Percentiles rank a stretch among this genome's conserved stretches.
Conservation (phyloP, 2,797 vertebrate genomes). For the Galaxias olidus region DNA sequence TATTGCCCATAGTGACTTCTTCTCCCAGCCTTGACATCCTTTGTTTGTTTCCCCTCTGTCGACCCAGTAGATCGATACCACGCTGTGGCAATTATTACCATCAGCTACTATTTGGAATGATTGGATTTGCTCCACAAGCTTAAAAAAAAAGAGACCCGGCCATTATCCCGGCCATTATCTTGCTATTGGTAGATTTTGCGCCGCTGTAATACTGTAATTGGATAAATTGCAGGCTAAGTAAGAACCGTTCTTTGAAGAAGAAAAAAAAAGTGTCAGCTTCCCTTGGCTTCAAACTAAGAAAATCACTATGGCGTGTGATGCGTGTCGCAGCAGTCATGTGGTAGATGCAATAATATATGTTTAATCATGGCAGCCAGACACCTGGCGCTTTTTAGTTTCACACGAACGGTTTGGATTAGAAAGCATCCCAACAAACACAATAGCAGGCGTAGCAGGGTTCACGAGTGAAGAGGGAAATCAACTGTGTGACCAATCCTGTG, state of each 20-base stretch:
- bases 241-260: constrained; percentile 56
- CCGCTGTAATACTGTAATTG: constrained; percentile 72
- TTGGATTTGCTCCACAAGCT: constrained; percentile 70
- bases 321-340: constrained; percentile 32
- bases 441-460: constrained; percentile 6
- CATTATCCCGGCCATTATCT: constrained; percentile 64
- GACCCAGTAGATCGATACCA: constrained; percentile 67
- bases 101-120: constrained; percentile 71
- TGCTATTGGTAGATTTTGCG: constrained; percentile 58
- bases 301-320: constrained; percentile 63
- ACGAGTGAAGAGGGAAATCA: no score
- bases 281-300: constrained; percentile 50
- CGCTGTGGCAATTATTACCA: constrained; percentile 71
- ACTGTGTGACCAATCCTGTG: background rate
- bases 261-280: constrained; percentile 55
- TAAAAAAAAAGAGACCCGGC: constrained; percentile 66
- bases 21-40: constrained; percentile 35
- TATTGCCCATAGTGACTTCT: constrained; percentile 42
- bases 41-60: constrained; percentile 63
- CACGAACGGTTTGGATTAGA: constrained; percentile 38
- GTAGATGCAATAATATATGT: constrained; percentile 41
- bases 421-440: constrained; percentile 13
- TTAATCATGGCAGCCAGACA: constrained; percentile 45
- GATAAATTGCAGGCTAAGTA: constrained; percentile 69
- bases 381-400: constrained; percentile 35